Conservation (phyloP, 2,888 invertebrate genomes). For the Lycophotia porphyrea region DNA sequence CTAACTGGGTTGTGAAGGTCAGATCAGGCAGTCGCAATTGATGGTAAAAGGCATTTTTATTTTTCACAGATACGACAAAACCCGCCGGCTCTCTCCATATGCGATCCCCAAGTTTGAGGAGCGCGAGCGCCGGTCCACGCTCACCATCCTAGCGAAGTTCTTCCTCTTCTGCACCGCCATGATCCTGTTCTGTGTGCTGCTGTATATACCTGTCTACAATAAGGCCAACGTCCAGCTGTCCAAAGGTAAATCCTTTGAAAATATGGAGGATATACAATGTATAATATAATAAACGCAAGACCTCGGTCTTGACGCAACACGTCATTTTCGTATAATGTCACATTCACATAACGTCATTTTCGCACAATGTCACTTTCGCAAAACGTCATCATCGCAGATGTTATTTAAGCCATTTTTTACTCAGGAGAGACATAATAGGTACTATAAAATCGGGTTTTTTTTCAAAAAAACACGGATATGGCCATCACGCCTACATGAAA, state of each 20-base stretch:
- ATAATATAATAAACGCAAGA: too few relatives aligned
- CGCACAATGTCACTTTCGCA: too few relatives aligned
- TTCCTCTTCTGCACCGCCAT: constrained; percentile 84
- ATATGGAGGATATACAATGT: background rate
- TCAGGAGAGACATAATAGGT: too few relatives aligned
- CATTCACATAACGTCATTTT: too few relatives aligned
- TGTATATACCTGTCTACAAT: constrained; percentile 88
- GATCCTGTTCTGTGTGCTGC: constrained; percentile 84
- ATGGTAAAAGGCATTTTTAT: too few relatives aligned
- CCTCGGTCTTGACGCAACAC: too few relatives aligned
- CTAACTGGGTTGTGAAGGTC: background rate
- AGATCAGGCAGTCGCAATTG: background rate
- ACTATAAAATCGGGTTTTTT: too few relatives aligned
- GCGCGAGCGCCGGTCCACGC: constrained; percentile 76
- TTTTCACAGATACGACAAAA: constrained; percentile 60
- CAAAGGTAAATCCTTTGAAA: constrained; percentile 68
- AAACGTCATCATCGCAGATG: too few relatives aligned
- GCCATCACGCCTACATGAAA: too few relatives aligned
- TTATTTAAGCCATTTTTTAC: too few relatives aligned
- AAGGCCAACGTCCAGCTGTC: constrained; percentile 79
- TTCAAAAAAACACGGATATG: too few relatives aligned
- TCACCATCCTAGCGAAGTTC: constrained; percentile 82
- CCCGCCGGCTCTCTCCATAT: constrained; percentile 73
- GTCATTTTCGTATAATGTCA: too few relatives aligned
- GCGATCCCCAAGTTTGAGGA: constrained; percentile 71